These are phyloP conservation scores for Drosophila nikananu DNA, from an alignment of 1,140 invertebrate genomes.

Conservation along the genomic window DNA sequence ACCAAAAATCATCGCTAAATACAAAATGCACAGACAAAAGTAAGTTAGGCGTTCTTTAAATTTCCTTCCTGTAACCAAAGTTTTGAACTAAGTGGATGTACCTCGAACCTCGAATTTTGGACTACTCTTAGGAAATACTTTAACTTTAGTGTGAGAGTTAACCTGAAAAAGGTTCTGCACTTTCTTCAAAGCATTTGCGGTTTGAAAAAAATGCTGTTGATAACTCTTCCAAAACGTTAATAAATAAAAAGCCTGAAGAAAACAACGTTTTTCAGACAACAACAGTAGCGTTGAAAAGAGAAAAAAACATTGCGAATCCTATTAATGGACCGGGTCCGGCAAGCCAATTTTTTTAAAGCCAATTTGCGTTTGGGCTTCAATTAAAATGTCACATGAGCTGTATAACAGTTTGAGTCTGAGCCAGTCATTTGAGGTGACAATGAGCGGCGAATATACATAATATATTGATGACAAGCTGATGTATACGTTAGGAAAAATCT, in stretches of 20 bases:
- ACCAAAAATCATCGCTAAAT: conserved; percentile 52
- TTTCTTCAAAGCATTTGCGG: too few relatives aligned
- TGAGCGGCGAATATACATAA: conserved; percentile 4
- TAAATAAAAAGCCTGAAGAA: conserved; percentile 1
- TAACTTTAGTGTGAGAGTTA: too few relatives aligned
- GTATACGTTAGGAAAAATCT: background rate
- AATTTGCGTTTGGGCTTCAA: conserved; percentile 59
- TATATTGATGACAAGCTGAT: conserved; percentile 17
- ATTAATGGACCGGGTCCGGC: conserved; percentile 28
- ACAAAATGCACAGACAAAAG: conserved; percentile 19
- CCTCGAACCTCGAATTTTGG: too few relatives aligned
- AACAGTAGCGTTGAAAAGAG: background rate
- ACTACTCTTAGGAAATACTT: too few relatives aligned
- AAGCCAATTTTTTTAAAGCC: conserved; percentile 30
- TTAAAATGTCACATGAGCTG: conserved; percentile 59
- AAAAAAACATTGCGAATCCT: conserved; percentile 43
- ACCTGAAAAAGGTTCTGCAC: too few relatives aligned
- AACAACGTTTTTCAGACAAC: conserved; percentile 41
- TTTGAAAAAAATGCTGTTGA: conserved; percentile 6
- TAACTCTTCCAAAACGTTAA: conserved; percentile 26
- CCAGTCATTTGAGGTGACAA: conserved; percentile 18
- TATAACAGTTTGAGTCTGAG: conserved; percentile 48
- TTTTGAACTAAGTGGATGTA: too few relatives aligned
- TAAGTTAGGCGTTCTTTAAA: background rate
- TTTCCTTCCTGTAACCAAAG: too few relatives aligned